Conservation (phyloP, 2,113 vertebrate species). For the Xiphophorus hellerii region DNA sequence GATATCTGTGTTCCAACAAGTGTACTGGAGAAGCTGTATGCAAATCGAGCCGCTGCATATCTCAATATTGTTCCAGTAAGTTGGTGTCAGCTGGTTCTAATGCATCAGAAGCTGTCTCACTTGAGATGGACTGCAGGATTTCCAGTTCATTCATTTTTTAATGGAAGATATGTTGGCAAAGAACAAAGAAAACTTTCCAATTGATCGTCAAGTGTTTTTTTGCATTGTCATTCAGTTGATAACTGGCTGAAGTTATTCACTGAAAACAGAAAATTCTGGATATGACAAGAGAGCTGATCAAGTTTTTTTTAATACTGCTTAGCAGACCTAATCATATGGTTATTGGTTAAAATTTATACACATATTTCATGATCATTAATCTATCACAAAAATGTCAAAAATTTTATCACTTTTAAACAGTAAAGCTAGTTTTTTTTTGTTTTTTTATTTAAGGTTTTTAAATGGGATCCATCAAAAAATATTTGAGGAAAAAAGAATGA, state of each 20-base stretch:
- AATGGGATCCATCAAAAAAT: too few species aligned
- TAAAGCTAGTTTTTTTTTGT: too few species aligned
- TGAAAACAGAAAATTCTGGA: background rate
- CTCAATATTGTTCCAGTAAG: slow-evolving; percentile 87
- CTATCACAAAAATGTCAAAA: too few species aligned
- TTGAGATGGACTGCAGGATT: background rate
- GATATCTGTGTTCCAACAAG: slow-evolving; percentile 86
- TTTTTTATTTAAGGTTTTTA: too few species aligned
- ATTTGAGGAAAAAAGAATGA: too few species aligned
- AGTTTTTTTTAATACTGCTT: too few species aligned
- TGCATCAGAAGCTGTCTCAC: background rate
- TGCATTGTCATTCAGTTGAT: background rate
- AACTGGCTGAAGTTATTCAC: background rate
- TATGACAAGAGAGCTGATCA: too few species aligned
- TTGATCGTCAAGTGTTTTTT: background rate
- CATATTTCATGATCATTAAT: too few species aligned
- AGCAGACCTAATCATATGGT: too few species aligned
- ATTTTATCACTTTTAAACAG: too few species aligned
- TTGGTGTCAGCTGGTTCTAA: background rate
- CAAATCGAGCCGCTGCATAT: slow-evolving; percentile 93
- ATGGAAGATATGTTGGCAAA: background rate
- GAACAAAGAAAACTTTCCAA: background rate
- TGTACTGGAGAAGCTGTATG: slow-evolving; percentile 88
- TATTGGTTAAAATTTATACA: too few species aligned
- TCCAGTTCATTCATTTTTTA: background rate